phyloP scores from a whole-genome alignment of 2,113 vertebrate genomes.

The Zosterops pallidus region DNA sequence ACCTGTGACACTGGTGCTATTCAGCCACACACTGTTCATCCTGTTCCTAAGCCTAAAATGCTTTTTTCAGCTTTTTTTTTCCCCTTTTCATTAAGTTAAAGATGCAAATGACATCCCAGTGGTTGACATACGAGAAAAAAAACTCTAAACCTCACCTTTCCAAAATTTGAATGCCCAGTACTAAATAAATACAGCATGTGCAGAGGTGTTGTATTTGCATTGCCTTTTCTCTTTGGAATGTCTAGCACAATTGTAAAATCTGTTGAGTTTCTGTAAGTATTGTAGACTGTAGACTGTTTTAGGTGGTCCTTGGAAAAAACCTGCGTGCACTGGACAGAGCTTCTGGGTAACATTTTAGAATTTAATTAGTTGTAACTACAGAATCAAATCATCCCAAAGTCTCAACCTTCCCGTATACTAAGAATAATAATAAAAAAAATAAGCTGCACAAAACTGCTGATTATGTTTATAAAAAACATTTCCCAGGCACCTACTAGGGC shows the following conservation, averaged over 20 bases:
- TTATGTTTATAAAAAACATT: neutral
- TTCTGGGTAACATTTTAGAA: neutral
- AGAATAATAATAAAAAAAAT: neutral
- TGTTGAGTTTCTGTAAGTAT: slow-evolving; percentile 23
- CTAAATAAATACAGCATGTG: neutral
- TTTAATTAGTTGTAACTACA: neutral
- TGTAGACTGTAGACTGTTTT: neutral
- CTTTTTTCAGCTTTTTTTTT: neutral
- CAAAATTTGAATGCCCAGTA: neutral
- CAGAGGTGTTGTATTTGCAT: slow-evolving; percentile 12
- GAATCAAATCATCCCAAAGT: slow-evolving; percentile 5
- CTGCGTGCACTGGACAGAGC: neutral
- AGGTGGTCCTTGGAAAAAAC: slow-evolving; percentile 27
- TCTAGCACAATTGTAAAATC: slow-evolving; percentile 7
- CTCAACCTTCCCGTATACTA: neutral
- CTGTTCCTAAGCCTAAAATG: neutral
- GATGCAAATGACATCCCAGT: neutral
- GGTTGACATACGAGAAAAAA: neutral
- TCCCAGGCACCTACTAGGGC: neutral
- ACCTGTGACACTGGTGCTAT: neutral
- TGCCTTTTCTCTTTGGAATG: neutral
- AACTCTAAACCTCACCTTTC: neutral
- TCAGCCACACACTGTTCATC: neutral
- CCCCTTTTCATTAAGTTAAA: neutral
- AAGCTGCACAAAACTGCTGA: neutral